Evolutionary conservation across 2,113 vertebrate species (phyloP).

Genomic region (Puntigrus tetrazona): DNA sequence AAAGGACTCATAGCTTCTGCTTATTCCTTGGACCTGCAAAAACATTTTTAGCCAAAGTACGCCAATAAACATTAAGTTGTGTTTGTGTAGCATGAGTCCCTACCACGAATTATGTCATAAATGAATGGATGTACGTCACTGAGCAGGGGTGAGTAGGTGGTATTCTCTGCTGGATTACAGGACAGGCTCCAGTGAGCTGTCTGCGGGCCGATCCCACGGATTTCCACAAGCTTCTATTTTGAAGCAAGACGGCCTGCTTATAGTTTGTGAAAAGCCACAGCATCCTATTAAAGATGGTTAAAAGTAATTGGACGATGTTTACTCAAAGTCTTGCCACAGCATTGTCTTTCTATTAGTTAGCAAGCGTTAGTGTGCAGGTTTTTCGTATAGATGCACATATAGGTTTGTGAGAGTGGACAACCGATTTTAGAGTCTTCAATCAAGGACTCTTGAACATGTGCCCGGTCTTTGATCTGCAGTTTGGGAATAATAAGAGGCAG

Average conservation of each 20-base stretch:
- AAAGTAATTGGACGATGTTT: conserved; percentile 66
- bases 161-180: conserved; percentile 65
- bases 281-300: conserved; percentile 71
- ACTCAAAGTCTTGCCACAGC: conserved; percentile 48
- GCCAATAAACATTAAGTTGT: conserved; percentile 65
- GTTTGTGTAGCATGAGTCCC: conserved; percentile 69
- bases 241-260: conserved; percentile 66
- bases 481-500: not conserved
- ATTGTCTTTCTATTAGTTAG: conserved; percentile 24
- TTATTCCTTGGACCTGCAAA: conserved; percentile 62
- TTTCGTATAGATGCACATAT: not conserved
- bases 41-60: conserved; percentile 73
- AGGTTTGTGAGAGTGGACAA: not conserved
- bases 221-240: conserved; percentile 72
- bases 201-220: conserved; percentile 61
- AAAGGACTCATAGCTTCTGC: conserved; percentile 65
- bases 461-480: conserved; percentile 21
- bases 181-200: conserved; percentile 66
- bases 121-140: conserved; percentile 74
- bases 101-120: conserved; percentile 71
- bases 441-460: not conserved
- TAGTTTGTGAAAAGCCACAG: conserved; percentile 70
- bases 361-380: not conserved
- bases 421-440: conserved; percentile 5
- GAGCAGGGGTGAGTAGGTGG: conserved; percentile 70